Evolutionary conservation across 2,113 vertebrate species (phyloP), one percentile per base, ranked within the genome.

Genomic region (Accipiter cooperii): DNA sequence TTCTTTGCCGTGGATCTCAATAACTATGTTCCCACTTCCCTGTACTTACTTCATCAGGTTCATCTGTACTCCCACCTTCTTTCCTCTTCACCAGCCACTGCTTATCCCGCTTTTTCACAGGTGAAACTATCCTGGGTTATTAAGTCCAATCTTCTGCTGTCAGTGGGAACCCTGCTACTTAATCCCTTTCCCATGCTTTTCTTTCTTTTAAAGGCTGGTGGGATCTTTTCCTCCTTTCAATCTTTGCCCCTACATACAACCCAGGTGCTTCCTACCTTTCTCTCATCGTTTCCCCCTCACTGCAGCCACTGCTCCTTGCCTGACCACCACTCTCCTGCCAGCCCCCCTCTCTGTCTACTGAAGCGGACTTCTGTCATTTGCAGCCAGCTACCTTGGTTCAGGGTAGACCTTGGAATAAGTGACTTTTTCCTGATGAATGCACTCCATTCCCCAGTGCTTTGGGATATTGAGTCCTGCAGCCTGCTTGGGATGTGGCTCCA

Each of bases 101-200:
- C 24, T 61, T 58, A 57, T 73, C 19, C 24, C 0, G 0, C 28
- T 70, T 66, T 71, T 61, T 20, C 2, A 0, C 36, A 63, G 36
- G 17, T 46, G 29, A 78, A 38, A 19, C 36, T 66, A 20, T 22
- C 28, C 60, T 78, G 51, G 17, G 17, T 81, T 36, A 33, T 38
- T 25, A 83, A 70, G 36, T 46, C 24, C 18, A 73, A 11, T 57
- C 24, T 63, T 81, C 68, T 46, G 31, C 38, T 70, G 14, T 24
- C 51, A 60, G 28, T 18, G 20, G 22, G 58, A 92, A 2, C 25
- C 6, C 33, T 63, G 36, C 13, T 63, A 36, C 34, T 81, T 74
- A 66, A 49, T 13, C 19, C 8, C 28, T 79, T 89, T 49, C 24
- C 8, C 9, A 25, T 16, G 12, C 1, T 78, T 49, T 66, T 38